Base-by-base conservation (phyloP, 2,113 vertebrate species). In the Seriola rivoliana region DNA sequence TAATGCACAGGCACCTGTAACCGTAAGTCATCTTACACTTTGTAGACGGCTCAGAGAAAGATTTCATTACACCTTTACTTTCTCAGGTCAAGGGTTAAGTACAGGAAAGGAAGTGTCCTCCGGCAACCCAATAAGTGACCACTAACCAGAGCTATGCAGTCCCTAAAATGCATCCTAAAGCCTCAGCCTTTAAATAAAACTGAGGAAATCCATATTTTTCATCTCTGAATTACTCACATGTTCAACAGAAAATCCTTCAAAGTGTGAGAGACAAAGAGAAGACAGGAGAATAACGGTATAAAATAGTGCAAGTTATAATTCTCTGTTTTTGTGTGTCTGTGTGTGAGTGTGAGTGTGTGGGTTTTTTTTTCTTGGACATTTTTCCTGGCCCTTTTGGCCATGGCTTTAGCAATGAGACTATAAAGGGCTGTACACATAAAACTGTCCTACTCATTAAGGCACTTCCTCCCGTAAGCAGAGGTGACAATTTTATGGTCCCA, bases 401-500 rank as follows among this genome's bases (percentile, higher is more conserved):
- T 85, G 84, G 88, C 90, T 95, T 88, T 88, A 89, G 95, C 92
- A 91, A 69, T 78, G 88, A 67, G 83, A 94, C 96, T 96, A 96
- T 95, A 97, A 97, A 98, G 95, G 83, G 68, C 93, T 55, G 80
- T 88, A 87, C 92, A 95, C 91, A 95, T 97, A 96, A 96, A 96
- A 92, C 93, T 96, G 96, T 96, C 96, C 94, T 85, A 84, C 95
- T 97, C 94, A 92, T 96, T 96, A 95, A 74, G 93, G 78, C 63
- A 94, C 94, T 96, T 97, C 95, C 95, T 96, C 94, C 91, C 91
- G 93, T 93, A 96, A 96, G 96, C n/a, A 5, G 87, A 96, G 95
- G 95, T 92, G 96, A 97, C 96, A 97, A 97, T 96, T 97, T 97
- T 97, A 99, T 89, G 90, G 95, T 92, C 94, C 89, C 93, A 91